phyloP scores from a whole-genome alignment of 2,113 vertebrate genomes.

The Pteronura brasiliensis region DNA sequence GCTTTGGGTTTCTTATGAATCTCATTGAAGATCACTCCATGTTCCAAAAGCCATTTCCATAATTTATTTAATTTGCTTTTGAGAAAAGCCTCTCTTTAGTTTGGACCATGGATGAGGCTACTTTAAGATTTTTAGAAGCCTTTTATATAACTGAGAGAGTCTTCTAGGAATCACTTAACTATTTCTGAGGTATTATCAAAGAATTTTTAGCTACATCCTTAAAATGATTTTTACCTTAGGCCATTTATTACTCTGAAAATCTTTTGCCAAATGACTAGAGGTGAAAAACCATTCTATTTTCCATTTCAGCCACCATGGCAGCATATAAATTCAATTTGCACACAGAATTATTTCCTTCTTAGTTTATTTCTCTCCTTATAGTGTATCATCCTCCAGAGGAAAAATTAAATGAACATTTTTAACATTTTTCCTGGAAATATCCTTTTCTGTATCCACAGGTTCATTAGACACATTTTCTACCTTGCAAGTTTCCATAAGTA shows the following conservation, averaged over 20 bases:
- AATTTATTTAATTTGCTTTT: neutral
- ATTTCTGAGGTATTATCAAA: neutral
- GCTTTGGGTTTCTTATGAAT: neutral
- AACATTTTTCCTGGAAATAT: neutral
- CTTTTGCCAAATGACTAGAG: neutral
- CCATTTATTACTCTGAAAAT: slow-evolving; percentile 14
- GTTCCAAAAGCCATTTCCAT: neutral
- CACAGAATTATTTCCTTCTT: neutral
- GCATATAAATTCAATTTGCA: neutral
- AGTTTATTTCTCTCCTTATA: neutral
- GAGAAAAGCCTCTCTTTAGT: neutral
- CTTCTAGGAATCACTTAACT: neutral
- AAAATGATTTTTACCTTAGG: neutral
- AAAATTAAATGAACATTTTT: neutral
- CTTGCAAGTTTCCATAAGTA: neutral
- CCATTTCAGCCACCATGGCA: neutral
- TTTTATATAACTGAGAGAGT: neutral
- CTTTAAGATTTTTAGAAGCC: neutral
- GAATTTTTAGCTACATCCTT: neutral
- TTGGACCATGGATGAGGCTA: neutral
- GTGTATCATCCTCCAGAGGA: neutral
- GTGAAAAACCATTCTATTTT: neutral
- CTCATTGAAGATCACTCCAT: neutral
- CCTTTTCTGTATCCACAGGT: neutral
- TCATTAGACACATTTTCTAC: neutral